Evolutionary conservation across 1,140 invertebrate genomes (phyloP).

Genomic region (Atta cephalotes): DNA sequence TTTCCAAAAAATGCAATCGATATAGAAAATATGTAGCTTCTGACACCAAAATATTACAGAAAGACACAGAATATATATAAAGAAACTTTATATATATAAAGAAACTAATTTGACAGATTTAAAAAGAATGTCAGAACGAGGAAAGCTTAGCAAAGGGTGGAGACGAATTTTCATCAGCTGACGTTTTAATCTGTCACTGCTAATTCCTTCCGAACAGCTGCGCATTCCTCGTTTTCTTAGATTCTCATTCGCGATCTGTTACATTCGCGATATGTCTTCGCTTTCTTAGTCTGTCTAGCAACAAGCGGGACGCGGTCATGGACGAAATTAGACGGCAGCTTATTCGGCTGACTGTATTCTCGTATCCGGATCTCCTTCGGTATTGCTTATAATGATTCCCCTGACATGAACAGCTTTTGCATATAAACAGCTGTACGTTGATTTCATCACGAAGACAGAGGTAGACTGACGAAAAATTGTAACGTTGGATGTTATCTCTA

Average conservation of each 20-base stretch:
- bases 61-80: background rate
- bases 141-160: background rate
- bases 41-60: background rate
- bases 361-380: constrained; percentile 25
- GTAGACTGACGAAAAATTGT: constrained; percentile 44
- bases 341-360: constrained; percentile 46
- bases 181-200: background rate
- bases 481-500: background rate
- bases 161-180: background rate
- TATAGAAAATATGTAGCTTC: background rate
- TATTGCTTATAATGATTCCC: constrained; percentile 53
- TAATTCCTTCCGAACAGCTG: background rate
- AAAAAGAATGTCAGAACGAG: background rate
- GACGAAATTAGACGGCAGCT: constrained; percentile 49
- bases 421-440: constrained; percentile 54
- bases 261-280: background rate
- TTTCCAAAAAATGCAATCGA: background rate
- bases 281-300: constrained; percentile 42
- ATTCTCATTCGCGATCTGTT: constrained; percentile 18
- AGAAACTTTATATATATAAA: background rate
- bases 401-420: constrained; percentile 66
- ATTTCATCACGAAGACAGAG: constrained; percentile 14
- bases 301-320: constrained; percentile 44
- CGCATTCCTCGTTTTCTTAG: background rate
- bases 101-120: background rate